These are phyloP conservation scores for Pelmatolapia mariae DNA, from an alignment of 2,113 vertebrate species.

Conservation along the genomic window DNA sequence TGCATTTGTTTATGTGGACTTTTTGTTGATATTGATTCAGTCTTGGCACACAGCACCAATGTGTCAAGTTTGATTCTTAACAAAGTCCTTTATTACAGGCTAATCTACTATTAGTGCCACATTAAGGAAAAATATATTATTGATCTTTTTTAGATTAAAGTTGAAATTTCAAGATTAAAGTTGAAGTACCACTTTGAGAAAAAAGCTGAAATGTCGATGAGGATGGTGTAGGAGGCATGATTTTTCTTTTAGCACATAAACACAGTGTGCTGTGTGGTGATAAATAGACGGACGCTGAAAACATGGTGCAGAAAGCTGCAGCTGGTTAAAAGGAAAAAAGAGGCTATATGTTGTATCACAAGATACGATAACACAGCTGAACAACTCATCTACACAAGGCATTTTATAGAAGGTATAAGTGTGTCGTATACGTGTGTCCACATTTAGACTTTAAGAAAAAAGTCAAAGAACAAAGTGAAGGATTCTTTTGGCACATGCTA, in stretches of 20 bases:
- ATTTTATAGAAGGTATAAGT: background rate
- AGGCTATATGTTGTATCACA: background rate
- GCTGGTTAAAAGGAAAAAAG: background rate
- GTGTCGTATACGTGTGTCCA: background rate
- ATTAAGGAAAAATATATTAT: background rate
- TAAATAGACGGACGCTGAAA: background rate
- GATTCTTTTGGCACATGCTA: background rate
- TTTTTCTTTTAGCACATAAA: background rate
- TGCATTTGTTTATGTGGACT: constrained; percentile 13
- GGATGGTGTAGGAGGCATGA: background rate
- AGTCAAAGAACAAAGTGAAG: background rate
- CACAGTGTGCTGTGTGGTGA: background rate
- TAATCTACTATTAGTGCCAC: background rate
- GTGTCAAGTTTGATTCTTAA: constrained; percentile 1
- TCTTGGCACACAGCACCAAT: background rate
- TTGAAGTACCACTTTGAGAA: background rate
- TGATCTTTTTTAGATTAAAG: background rate
- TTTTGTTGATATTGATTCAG: constrained; percentile 51
- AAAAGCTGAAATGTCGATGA: background rate
- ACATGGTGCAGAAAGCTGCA: background rate
- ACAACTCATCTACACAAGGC: background rate
- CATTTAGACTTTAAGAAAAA: background rate
- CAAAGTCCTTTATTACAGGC: background rate
- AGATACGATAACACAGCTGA: background rate
- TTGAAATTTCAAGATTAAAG: background rate